Evolutionary conservation across 2,888 invertebrate genomes (phyloP).

Genomic region (Actias luna): DNA sequence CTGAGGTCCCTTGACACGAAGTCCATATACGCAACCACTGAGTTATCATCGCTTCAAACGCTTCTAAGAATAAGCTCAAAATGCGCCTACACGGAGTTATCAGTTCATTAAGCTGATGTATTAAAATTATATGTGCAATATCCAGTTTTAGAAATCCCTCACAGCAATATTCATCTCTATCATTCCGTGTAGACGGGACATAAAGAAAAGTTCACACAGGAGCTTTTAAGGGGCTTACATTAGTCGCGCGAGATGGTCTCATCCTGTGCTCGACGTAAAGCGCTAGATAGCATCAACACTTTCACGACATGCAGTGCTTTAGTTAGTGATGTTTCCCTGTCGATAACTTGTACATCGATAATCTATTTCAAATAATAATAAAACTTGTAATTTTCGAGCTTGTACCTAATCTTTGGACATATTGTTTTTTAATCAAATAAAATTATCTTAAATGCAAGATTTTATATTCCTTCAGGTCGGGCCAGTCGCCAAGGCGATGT

Average conservation of each 20-base stretch:
- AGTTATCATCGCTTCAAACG: no score
- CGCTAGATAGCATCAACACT: conserved; percentile 65
- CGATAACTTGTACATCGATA: conserved; percentile 22
- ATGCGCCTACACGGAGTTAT: no score
- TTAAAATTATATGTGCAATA: background rate
- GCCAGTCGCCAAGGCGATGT: no score
- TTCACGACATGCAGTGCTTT: conserved; percentile 52
- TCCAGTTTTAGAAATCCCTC: background rate
- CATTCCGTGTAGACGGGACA: conserved; percentile 24
- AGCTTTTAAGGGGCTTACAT: conserved; percentile 61
- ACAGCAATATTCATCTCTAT: background rate
- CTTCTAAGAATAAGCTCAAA: no score
- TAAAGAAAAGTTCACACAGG: conserved; percentile 46
- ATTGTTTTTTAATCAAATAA: background rate
- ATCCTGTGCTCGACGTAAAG: conserved; percentile 46
- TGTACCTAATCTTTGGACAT: background rate
- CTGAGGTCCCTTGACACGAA: no score
- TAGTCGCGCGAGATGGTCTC: conserved; percentile 53
- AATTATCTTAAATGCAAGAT: no score
- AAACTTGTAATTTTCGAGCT: background rate
- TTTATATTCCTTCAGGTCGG: no score
- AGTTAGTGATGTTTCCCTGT: conserved; percentile 34
- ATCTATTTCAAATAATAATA: background rate
- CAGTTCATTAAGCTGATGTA: background rate
- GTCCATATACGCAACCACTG: no score